Evolutionary conservation across 2,797 vertebrate genomes (phyloP).

Genomic region (Tarsius wallacei): DNA sequence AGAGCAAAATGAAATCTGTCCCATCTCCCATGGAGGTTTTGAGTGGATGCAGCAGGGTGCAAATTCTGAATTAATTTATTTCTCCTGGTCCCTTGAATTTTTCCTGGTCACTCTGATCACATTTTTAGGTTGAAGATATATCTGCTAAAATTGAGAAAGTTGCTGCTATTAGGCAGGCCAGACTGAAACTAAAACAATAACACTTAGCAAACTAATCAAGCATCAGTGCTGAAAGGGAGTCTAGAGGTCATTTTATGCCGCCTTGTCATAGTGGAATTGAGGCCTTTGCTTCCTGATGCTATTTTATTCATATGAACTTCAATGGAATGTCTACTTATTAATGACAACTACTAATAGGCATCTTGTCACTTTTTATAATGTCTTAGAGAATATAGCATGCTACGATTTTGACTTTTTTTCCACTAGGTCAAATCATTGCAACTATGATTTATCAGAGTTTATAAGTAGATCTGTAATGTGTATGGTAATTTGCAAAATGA

Average conservation of each 20-base stretch:
- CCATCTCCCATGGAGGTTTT: neutral
- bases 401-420: neutral
- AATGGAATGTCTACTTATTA: neutral
- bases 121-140: neutral
- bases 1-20: neutral
- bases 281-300: neutral
- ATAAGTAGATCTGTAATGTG: neutral
- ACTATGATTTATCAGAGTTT: neutral
- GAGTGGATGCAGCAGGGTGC: neutral
- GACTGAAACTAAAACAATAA: neutral
- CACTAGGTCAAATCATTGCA: neutral
- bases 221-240: neutral
- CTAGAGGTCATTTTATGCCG: neutral
- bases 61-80: neutral
- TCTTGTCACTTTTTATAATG: neutral
- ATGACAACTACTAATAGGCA: neutral
- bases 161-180: neutral
- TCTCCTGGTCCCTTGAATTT: neutral
- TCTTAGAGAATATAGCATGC: neutral
- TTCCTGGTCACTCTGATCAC: neutral
- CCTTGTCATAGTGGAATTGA: neutral
- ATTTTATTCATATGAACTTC: neutral
- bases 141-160: neutral
- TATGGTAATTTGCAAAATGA: neutral
- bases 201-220: neutral